These are phyloP conservation scores for Parascotia fuliginaria DNA, from an alignment of 2,888 invertebrate genomes.

Conservation along the genomic window DNA sequence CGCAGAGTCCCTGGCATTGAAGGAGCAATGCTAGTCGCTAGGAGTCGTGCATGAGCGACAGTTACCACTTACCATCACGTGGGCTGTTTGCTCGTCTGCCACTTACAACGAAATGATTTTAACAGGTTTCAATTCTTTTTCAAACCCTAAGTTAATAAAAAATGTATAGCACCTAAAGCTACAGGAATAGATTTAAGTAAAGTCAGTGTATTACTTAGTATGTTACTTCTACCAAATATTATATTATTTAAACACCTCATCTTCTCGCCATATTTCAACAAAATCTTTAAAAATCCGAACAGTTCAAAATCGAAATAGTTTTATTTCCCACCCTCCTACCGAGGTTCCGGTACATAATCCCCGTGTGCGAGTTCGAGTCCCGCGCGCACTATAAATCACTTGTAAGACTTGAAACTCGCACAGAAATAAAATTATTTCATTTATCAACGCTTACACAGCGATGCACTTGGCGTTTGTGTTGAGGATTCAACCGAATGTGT, in stretches of 20 bases:
- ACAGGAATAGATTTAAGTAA: no score
- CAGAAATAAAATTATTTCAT: slow-evolving; percentile 46
- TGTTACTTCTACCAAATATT: background rate
- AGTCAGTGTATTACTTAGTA: no score
- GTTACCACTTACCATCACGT: no score
- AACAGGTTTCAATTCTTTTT: no score
- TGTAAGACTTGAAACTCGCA: slow-evolving; percentile 42
- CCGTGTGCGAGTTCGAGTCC: slow-evolving; percentile 40
- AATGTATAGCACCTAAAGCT: no score
- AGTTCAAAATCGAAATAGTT: slow-evolving; percentile 41
- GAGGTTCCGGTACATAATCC: slow-evolving; percentile 36
- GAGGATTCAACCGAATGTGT: background rate
- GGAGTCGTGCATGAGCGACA: no score
- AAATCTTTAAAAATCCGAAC: slow-evolving; percentile 28
- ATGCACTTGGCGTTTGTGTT: slow-evolving; percentile 38
- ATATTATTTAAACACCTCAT: background rate
- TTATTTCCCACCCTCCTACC: slow-evolving; percentile 18
- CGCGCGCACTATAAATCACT: slow-evolving; percentile 42
- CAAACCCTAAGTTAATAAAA: no score
- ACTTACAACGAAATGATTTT: no score
- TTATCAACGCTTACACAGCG: slow-evolving; percentile 40
- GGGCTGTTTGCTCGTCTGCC: no score
- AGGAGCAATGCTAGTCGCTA: no score
- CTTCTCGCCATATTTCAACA: background rate
- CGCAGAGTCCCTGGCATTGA: no score